These are phyloP conservation scores for Naja naja DNA, from an alignment of 2,113 vertebrate species.

Conservation along the genomic window DNA sequence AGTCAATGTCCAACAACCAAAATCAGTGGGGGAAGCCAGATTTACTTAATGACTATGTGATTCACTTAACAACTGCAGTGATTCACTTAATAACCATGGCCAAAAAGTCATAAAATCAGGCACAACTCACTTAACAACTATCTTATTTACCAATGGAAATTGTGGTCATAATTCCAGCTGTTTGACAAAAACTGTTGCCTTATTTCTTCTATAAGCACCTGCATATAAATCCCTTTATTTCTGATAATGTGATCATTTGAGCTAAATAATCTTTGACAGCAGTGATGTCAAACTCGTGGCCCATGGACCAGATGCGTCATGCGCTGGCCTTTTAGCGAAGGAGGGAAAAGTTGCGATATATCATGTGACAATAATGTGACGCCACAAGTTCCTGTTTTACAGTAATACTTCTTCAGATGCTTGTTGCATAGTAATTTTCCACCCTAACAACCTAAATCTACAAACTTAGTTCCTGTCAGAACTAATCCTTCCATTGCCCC, in stretches of 20 bases:
- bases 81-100: background rate
- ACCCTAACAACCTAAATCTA: background rate
- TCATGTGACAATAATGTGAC: too few relatives aligned
- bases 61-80: background rate
- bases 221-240: background rate
- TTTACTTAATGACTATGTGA: background rate
- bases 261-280: background rate
- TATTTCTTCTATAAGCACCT: background rate
- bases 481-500: too few relatives aligned
- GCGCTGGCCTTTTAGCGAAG: too few relatives aligned
- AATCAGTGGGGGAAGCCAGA: background rate
- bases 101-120: background rate
- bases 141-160: background rate
- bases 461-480: too few relatives aligned
- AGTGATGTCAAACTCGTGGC: background rate
- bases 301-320: too few relatives aligned
- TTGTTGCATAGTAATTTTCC: background rate
- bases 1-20: background rate
- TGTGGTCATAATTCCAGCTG: background rate
- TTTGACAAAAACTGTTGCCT: background rate
- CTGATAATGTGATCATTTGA: background rate
- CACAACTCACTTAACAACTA: background rate
- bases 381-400: background rate
- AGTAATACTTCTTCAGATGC: background rate
- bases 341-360: too few relatives aligned